phyloP scores from a whole-genome alignment of 2,113 vertebrate genomes.

The Festucalex cinctus region DNA sequence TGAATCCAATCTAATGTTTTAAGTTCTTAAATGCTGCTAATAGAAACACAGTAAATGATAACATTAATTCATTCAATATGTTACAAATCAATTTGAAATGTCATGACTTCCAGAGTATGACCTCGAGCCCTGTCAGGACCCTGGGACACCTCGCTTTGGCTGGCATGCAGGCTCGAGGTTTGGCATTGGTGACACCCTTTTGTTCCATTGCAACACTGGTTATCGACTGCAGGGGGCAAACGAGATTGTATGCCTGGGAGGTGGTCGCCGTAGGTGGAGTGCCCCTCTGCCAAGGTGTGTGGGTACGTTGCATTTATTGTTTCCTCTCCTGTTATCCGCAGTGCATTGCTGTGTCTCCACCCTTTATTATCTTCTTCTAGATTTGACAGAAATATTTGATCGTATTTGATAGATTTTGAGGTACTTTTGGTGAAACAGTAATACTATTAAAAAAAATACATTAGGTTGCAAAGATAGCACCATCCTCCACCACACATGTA shows the following conservation, averaged over 20 bases:
- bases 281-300: constrained; percentile 81
- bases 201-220: constrained; percentile 68
- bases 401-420: neutral
- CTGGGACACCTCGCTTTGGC: constrained; percentile 66
- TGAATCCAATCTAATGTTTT: constrained; percentile 2
- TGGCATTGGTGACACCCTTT: constrained; percentile 68
- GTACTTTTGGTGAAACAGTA: neutral
- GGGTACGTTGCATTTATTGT: constrained; percentile 75
- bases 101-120: constrained; percentile 65
- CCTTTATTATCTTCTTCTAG: constrained; percentile 6
- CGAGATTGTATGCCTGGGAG: constrained; percentile 71
- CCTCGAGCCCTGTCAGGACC: constrained; percentile 73
- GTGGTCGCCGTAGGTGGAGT: constrained; percentile 75
- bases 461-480: neutral
- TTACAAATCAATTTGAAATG: neutral
- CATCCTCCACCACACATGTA: neutral
- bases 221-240: constrained; percentile 73
- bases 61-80: neutral
- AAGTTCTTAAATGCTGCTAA: neutral
- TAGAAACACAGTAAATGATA: neutral
- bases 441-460: neutral
- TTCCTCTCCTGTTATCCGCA: constrained; percentile 25
- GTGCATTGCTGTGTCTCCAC: constrained; percentile 1
- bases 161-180: constrained; percentile 65
- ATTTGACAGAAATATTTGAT: neutral